Conservation (phyloP, 2,888 invertebrate species). For the Oegoconia quadripuncta region DNA sequence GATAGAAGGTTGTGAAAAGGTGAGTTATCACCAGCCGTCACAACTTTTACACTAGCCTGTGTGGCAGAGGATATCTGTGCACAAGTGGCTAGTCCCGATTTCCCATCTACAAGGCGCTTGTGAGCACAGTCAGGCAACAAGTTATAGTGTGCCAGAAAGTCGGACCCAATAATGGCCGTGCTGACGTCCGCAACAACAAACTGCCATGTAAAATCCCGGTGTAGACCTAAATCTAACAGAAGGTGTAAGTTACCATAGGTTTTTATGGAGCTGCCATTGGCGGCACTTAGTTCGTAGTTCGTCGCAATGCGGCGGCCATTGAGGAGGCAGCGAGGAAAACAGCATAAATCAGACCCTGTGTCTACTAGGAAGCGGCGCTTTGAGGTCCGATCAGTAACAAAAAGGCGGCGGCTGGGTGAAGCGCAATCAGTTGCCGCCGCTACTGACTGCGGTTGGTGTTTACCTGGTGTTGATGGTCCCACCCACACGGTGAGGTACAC, state of each 20-base stretch:
- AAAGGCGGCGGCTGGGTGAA: conserved; percentile 7
- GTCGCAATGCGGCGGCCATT: background rate
- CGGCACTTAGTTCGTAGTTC: conserved; percentile 4
- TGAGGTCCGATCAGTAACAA: conserved; percentile 4
- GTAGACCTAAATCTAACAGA: conserved; percentile 5
- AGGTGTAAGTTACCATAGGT: conserved; percentile 4
- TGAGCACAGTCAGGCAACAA: conserved; percentile 5
- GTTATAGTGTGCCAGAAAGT: conserved; percentile 5
- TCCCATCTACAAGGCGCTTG: background rate
- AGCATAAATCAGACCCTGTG: conserved; percentile 19
- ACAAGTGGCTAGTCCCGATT: background rate
- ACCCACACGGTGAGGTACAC: conserved; percentile 9
- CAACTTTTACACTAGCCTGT: background rate
- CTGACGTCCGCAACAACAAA: conserved; percentile 15
- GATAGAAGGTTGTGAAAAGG: conserved; percentile 1
- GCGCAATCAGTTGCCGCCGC: conserved; percentile 13
- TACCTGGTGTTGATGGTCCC: conserved; percentile 8
- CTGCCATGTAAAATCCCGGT: conserved; percentile 14
- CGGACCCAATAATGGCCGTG: conserved; percentile 7
- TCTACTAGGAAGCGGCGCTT: conserved; percentile 12
- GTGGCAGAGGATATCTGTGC: background rate
- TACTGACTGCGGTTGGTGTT: conserved; percentile 13
- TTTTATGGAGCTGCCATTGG: conserved; percentile 8
- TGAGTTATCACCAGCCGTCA: background rate
- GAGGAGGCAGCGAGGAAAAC: conserved; percentile 8